Evolutionary conservation across 1,140 invertebrate species (phyloP).

Genomic region (Ridgeia piscesae): DNA sequence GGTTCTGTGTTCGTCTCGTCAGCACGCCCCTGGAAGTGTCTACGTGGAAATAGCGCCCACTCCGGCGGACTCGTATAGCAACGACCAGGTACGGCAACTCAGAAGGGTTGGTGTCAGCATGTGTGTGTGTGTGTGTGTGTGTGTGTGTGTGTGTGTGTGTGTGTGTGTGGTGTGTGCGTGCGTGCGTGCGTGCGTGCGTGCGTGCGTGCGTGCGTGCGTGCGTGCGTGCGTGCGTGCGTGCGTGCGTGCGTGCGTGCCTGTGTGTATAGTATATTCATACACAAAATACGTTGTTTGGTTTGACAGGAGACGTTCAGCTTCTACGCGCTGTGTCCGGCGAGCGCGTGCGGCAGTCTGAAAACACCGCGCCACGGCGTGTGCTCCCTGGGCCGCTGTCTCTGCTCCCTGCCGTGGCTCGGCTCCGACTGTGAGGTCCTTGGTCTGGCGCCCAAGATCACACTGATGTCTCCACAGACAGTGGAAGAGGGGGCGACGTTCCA

Average conservation of each 20-base stretch:
- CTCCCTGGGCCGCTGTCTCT: slow-evolving; percentile 33
- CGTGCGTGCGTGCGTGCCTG: no score
- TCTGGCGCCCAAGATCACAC: slow-evolving; percentile 25
- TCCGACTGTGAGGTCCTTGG: slow-evolving; percentile 28
- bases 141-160: no score
- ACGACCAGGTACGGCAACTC: slow-evolving; percentile 33
- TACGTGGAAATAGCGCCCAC: slow-evolving; percentile 30
- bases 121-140: no score
- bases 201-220: no score
- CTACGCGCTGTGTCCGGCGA: slow-evolving; percentile 33
- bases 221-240: no score
- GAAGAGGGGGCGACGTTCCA: slow-evolving; percentile 27
- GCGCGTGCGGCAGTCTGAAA: slow-evolving; percentile 32
- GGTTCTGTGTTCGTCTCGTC: slow-evolving; percentile 30
- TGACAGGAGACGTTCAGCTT: slow-evolving; percentile 31
- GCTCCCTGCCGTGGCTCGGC: slow-evolving; percentile 36
- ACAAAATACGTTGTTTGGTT: background rate
- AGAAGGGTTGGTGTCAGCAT: no score
- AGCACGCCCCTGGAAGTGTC: slow-evolving; percentile 19
- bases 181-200: no score
- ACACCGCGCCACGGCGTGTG: slow-evolving; percentile 34
- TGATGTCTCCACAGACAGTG: background rate
- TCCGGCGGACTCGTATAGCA: slow-evolving; percentile 26
- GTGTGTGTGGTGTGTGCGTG: no score
- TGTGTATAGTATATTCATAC: no score